Conservation (phyloP, 2,888 invertebrate genomes). For the Drosophila mayaguana region DNA sequence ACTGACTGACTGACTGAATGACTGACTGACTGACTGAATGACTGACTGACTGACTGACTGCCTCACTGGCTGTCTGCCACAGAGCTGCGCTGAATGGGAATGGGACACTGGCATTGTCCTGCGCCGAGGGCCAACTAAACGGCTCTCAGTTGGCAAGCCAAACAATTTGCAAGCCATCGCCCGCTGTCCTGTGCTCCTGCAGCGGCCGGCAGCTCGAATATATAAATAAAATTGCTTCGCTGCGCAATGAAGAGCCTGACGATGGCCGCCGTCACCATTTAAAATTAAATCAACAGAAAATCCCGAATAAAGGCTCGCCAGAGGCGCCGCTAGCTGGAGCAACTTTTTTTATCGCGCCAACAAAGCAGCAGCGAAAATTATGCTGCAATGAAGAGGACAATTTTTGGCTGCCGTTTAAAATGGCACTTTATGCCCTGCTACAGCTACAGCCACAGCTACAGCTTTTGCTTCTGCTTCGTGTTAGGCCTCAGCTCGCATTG, state of each 20-base stretch:
- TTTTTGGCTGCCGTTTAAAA: slow-evolving; percentile 79
- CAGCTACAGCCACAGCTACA: neutral
- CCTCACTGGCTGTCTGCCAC: slow-evolving; percentile 33
- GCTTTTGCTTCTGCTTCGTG: neutral
- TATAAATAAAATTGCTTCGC: slow-evolving; percentile 73
- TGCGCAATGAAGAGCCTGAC: slow-evolving; percentile 60
- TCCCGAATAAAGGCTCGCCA: slow-evolving; percentile 19
- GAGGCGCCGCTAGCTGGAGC: slow-evolving; percentile 41
- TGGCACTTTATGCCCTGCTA: slow-evolving; percentile 57
- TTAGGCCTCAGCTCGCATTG: slow-evolving; percentile 23
- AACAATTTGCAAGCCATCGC: slow-evolving; percentile 62
- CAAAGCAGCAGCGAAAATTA: slow-evolving; percentile 71
- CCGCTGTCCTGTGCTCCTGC: slow-evolving; percentile 1
- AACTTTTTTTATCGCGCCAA: slow-evolving; percentile 76
- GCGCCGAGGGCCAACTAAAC: slow-evolving; percentile 69
- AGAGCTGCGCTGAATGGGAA: slow-evolving; percentile 2
- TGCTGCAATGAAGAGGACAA: slow-evolving; percentile 77
- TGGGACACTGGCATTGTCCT: slow-evolving; percentile 56
- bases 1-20: slow-evolving; percentile 32
- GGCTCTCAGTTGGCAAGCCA: slow-evolving; percentile 69
- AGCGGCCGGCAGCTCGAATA: slow-evolving; percentile 40
- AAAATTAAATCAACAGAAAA: slow-evolving; percentile 82
- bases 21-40: slow-evolving; percentile 34
- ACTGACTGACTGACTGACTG: slow-evolving; percentile 31
- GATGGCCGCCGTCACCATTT: slow-evolving; percentile 74